A percentile compares a stretch with the other conserved stretches of the same genome.
Conservation (phyloP, 2,888 invertebrate genomes). For the Onthophagus sagittarius region DNA sequence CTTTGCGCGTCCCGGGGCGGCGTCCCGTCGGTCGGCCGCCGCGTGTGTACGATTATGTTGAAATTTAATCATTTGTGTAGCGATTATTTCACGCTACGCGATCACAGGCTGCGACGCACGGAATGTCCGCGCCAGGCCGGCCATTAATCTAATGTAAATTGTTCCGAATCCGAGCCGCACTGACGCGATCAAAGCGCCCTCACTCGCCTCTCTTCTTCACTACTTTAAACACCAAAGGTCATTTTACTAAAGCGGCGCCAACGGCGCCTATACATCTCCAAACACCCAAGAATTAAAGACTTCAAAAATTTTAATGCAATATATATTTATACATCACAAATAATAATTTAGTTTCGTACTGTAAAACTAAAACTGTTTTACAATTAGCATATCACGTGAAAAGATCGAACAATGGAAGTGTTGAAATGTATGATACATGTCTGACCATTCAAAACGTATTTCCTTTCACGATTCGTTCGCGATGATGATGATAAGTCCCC, state of each 20-base stretch:
- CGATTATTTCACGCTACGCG: constrained; percentile 45
- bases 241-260: neutral
- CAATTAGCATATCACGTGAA: neutral
- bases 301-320: neutral
- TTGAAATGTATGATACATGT: neutral
- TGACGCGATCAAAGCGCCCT: constrained; percentile 18
- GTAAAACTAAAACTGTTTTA: neutral
- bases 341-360: neutral
- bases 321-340: no score
- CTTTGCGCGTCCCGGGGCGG: neutral
- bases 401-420: neutral
- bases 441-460: neutral
- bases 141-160: constrained; percentile 50
- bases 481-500: neutral
- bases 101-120: constrained; percentile 49
- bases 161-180: constrained; percentile 44
- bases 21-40: neutral
- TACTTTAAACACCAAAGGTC: neutral
- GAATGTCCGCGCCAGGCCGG: constrained; percentile 48
- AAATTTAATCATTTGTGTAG: neutral
- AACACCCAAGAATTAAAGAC: neutral
- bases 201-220: neutral
- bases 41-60: neutral
- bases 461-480: neutral
- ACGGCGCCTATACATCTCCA: neutral